These are phyloP conservation scores for Psephotus haematonotus DNA, from an alignment of 2,113 vertebrate genomes.

Conservation along the genomic window DNA sequence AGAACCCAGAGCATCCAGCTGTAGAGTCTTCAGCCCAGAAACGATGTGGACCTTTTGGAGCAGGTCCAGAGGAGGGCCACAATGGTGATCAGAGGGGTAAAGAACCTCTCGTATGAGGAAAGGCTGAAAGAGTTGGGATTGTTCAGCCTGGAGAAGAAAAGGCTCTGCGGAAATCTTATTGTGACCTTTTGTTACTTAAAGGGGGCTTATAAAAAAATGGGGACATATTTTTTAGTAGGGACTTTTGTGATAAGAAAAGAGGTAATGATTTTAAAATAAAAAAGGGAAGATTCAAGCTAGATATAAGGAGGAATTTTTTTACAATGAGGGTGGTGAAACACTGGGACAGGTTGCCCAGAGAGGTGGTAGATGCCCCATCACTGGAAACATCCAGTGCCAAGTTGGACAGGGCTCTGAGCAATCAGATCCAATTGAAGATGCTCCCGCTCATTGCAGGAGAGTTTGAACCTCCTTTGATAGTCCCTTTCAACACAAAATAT, in stretches of 20 bases:
- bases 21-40: neutral
- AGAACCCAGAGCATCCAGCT: neutral
- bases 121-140: neutral
- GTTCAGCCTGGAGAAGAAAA: neutral
- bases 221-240: neutral
- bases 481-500: neutral
- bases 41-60: neutral
- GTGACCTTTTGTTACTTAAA: neutral
- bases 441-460: neutral
- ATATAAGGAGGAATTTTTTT: neutral
- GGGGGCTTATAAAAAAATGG: neutral
- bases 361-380: rapidly evolving
- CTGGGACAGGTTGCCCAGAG: neutral
- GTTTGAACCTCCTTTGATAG: neutral
- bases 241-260: neutral
- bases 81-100: neutral
- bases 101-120: rapidly evolving
- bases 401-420: neutral
- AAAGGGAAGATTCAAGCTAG: neutral
- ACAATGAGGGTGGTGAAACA: neutral
- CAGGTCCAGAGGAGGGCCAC: rapidly evolving
- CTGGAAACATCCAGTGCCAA: neutral
- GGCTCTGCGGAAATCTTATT: neutral
- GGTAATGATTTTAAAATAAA: neutral
- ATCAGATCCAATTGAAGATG: neutral